Evolutionary conservation across 2,888 invertebrate genomes (phyloP), one percentile per base, ranked within the genome.

Genomic region (Thereva nobilitata): DNA sequence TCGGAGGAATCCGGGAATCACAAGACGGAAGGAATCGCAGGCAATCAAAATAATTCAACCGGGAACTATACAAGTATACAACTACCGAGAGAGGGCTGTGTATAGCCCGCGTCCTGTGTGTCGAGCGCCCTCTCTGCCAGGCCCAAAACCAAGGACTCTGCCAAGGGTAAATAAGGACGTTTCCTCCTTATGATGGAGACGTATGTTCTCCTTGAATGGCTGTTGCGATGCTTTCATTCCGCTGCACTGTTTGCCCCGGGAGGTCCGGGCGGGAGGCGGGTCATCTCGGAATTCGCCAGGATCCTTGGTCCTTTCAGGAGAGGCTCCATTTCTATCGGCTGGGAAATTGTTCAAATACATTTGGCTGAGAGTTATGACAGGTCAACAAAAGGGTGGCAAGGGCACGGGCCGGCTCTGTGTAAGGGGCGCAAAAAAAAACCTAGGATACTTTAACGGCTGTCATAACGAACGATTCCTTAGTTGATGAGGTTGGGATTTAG

Each of bases 41-140:
- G 61, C 61, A 61, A 61, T 61, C 61, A 61, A 61, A 61, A 61
- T 61, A 61, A 61, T 61, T 61, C 61, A 61, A 61, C 40, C 61
- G 61, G 50, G 61, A 61, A 61, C 61, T 50, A 40, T 50, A 50
- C 61, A 61, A 61, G 50, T 50, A 40, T 50, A 50, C 61, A 42
- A 49, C 61, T 50, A 50, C 61, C 61, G 50, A 40, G 9, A n/a
- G 41, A 35, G n/a, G 38, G 5, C 49, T 10, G 50, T 50, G 61
- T 40, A 61, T 38, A 34, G 40, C 34, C 34, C 50, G 35, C 61
- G 50, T 41, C 50, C 49, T 50, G 41, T 41, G 35, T 44, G 61
- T 40, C 23, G 23, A 23, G 23, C 23, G 23, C 23, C 23, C 23
- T 23, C 34, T 41, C 49, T 49, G 50, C 50, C 50, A 61, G 61